These are phyloP conservation scores for Centruroides sculpturatus DNA, from an alignment of 1,140 invertebrate species.

Conservation along the genomic window DNA sequence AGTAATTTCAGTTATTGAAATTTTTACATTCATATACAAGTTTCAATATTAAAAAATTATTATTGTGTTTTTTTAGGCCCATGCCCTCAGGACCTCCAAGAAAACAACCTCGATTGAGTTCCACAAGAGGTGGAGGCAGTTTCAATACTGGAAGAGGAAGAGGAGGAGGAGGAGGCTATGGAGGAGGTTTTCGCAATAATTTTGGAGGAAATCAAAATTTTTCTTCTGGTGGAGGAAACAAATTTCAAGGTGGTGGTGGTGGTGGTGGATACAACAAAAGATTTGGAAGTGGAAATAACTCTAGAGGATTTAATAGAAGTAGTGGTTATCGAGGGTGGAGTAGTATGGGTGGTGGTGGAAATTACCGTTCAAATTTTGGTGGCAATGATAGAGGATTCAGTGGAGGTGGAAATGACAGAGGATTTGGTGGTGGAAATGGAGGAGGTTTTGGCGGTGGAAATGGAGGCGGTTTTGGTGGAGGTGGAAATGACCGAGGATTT, in stretches of 20 bases:
- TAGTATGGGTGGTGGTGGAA: neutral
- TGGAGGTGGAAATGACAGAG: neutral
- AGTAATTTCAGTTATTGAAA: no score
- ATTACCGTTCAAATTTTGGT: neutral
- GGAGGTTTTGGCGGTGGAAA: neutral
- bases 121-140: neutral
- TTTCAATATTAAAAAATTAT: no score
- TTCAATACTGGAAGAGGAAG: neutral
- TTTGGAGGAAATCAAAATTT: neutral
- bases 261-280: neutral
- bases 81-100: neutral
- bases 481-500: neutral
- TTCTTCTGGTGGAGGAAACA: neutral
- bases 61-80: neutral
- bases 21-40: no score
- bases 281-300: neutral
- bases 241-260: neutral
- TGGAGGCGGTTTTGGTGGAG: neutral
- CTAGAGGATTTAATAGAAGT: neutral
- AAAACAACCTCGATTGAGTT: constrained; percentile 1
- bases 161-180: neutral
- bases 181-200: neutral
- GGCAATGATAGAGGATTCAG: neutral
- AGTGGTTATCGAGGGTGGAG: neutral
- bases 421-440: neutral